Conservation (phyloP, 1,140 invertebrate genomes). For the Drosophila rhopaloa region DNA sequence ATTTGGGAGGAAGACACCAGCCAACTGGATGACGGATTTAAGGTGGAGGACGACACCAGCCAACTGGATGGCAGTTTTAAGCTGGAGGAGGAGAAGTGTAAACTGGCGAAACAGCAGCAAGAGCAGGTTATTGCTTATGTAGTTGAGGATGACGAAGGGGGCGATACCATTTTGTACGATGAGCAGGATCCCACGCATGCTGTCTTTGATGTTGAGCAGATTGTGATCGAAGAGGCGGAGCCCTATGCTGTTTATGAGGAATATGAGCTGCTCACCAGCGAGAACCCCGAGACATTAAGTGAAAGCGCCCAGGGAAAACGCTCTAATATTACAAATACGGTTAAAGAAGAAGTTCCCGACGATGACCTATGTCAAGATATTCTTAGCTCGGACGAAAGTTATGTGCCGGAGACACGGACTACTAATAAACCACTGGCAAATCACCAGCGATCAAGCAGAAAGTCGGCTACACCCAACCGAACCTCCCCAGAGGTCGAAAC, state of each 20-base stretch:
- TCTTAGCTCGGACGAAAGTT: slow-evolving; percentile 49
- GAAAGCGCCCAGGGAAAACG: neutral
- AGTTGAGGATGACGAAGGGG: slow-evolving; percentile 17
- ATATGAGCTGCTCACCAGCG: slow-evolving; percentile 38
- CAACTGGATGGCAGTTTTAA: slow-evolving; percentile 38
- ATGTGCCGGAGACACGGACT: slow-evolving; percentile 4
- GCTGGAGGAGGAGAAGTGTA: slow-evolving; percentile 22
- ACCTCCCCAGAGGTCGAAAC: neutral
- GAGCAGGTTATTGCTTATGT: slow-evolving; percentile 6
- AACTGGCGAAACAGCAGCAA: neutral
- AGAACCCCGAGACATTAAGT: neutral
- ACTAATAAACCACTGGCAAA: slow-evolving; percentile 1
- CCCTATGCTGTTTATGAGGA: slow-evolving; percentile 62
- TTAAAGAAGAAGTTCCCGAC: neutral
- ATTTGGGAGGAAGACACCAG: slow-evolving; percentile 53
- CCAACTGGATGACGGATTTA: slow-evolving; percentile 32
- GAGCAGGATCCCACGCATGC: slow-evolving; percentile 40
- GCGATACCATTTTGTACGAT: slow-evolving; percentile 49
- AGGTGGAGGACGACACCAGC: slow-evolving; percentile 29
- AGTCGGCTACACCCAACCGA: neutral
- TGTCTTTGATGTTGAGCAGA: slow-evolving; percentile 38
- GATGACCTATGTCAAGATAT: slow-evolving; percentile 25
- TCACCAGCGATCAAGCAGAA: slow-evolving; percentile 16
- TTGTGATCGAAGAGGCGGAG: slow-evolving; percentile 46
- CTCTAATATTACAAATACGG: neutral